These are phyloP conservation scores for Metacarcinus magister DNA, from an alignment of 2,888 invertebrate genomes.

Conservation along the genomic window DNA sequence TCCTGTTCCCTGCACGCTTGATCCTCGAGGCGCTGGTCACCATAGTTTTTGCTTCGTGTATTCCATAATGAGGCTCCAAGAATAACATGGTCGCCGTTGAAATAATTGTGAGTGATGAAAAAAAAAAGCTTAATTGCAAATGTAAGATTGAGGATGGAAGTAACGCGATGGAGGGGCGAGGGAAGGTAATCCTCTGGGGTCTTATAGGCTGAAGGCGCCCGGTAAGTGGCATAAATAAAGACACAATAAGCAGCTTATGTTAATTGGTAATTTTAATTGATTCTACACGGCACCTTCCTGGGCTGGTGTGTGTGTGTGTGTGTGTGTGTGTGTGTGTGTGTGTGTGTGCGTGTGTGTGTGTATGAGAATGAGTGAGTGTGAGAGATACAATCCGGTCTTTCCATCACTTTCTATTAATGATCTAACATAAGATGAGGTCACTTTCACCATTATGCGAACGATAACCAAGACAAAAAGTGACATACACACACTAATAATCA, in stretches of 20 bases:
- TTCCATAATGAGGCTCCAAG: neutral
- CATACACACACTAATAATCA: neutral
- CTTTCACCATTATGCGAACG: neutral
- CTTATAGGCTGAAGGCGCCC: conserved; percentile 63
- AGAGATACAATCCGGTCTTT: neutral
- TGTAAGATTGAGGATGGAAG: conserved; percentile 16
- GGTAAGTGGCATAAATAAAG: conserved; percentile 80
- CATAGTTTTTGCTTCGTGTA: neutral
- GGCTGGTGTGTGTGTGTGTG: conserved; percentile 47
- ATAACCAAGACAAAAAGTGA: neutral
- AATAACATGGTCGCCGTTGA: neutral
- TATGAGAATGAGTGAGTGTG: neutral
- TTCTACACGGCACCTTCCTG: conserved; percentile 65
- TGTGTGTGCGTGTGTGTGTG: conserved; percentile 37
- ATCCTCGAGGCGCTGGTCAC: neutral
- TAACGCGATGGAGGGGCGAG: neutral
- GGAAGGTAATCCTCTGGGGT: conserved; percentile 31
- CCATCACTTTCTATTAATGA: neutral
- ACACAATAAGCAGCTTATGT: conserved; percentile 81
- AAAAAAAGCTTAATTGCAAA: neutral
- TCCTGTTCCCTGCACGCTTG: neutral
- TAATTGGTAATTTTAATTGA: conserved; percentile 82
- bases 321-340: conserved; percentile 28
- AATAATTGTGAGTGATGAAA: neutral
- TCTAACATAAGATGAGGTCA: neutral